phyloP scores from a whole-genome alignment of 2,888 invertebrate genomes.

The Yponomeuta evonymella region DNA sequence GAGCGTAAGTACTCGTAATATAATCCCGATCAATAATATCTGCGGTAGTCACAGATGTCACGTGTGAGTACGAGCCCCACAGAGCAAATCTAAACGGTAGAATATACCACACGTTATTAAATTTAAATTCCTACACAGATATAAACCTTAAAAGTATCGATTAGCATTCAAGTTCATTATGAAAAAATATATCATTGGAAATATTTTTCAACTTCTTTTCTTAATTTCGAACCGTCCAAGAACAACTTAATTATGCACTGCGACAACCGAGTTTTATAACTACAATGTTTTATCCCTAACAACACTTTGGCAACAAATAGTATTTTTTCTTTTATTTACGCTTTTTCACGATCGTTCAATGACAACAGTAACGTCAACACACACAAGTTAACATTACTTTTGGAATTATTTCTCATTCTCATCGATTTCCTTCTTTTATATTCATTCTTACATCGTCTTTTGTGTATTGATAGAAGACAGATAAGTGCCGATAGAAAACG shows the following conservation, averaged over 20 bases:
- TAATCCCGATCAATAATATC: too few relatives aligned
- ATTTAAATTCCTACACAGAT: constrained; percentile 72
- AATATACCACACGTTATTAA: constrained; percentile 66
- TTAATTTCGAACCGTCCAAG: constrained; percentile 70
- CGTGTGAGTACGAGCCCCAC: neutral
- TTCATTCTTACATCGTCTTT: constrained; percentile 42
- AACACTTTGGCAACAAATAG: constrained; percentile 77
- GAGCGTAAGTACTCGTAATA: neutral
- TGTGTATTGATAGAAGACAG: constrained; percentile 54
- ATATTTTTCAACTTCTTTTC: constrained; percentile 72
- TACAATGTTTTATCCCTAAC: constrained; percentile 68
- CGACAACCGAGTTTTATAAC: constrained; percentile 73
- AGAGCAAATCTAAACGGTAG: constrained; percentile 42
- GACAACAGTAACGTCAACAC: constrained; percentile 60
- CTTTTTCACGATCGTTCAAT: constrained; percentile 43
- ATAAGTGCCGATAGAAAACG: constrained; percentile 56
- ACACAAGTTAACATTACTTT: constrained; percentile 56
- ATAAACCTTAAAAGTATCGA: constrained; percentile 70
- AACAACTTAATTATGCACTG: constrained; percentile 73
- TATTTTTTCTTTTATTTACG: constrained; percentile 45
- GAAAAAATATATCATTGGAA: constrained; percentile 76
- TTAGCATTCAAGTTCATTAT: constrained; percentile 71
- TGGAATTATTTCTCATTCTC: constrained; percentile 40
- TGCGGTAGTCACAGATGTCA: neutral
- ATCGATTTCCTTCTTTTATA: constrained; percentile 36